These are phyloP conservation scores for Ageneiosus marmoratus DNA, from an alignment of 2,113 vertebrate genomes.

Conservation along the genomic window DNA sequence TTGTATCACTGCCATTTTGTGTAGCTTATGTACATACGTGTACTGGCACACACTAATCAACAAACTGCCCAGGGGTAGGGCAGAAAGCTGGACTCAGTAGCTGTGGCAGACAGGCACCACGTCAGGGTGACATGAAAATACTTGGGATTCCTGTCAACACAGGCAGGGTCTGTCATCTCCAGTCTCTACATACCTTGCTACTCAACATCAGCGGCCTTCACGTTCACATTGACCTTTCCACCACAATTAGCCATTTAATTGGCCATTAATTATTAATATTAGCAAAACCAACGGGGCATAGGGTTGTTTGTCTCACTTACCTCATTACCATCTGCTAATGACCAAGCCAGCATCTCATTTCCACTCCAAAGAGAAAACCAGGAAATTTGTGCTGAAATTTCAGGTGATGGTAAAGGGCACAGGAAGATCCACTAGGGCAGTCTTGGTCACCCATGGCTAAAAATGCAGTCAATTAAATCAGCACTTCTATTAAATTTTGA, in stretches of 20 bases:
- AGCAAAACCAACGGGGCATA: constrained; percentile 75
- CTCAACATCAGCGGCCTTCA: constrained; percentile 63
- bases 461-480: neutral
- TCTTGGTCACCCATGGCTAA: neutral
- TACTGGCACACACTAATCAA: constrained; percentile 23
- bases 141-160: constrained; percentile 70
- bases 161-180: constrained; percentile 16
- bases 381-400: constrained; percentile 57
- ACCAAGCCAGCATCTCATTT: constrained; percentile 75
- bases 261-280: constrained; percentile 76
- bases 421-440: constrained; percentile 4
- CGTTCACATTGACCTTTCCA: constrained; percentile 76
- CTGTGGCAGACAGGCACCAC: constrained; percentile 51
- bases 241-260: constrained; percentile 78
- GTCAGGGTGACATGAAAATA: constrained; percentile 66
- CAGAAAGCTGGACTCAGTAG: constrained; percentile 70
- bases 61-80: constrained; percentile 52
- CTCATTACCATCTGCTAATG: constrained; percentile 79
- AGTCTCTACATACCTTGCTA: constrained; percentile 29
- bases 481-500: neutral
- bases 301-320: constrained; percentile 74
- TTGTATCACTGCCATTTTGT: neutral
- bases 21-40: neutral
- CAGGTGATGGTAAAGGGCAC: constrained; percentile 57
- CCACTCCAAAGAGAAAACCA: constrained; percentile 65